Base-by-base conservation (phyloP, 2,113 vertebrate genomes). In the Piaya cayana region DNA sequence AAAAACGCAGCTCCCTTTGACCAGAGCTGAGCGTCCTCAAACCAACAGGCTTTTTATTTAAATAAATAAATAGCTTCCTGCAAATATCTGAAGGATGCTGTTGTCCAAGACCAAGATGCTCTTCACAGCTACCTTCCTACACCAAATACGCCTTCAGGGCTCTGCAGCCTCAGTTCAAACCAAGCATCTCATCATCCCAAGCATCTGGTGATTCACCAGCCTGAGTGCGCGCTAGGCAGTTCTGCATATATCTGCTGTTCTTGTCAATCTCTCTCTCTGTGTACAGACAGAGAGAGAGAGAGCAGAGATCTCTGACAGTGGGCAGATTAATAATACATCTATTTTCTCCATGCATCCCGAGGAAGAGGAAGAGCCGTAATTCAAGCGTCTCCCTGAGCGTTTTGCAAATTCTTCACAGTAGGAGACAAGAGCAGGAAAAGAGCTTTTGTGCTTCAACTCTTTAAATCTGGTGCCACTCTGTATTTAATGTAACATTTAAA, bases 381-480 rank as follows among this genome's bases (percentile, higher is more conserved):
- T 97, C 93, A 96, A 96, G 93, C 82, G 89, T 62, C 93, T 97
- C 84, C 86, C 90, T 86, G 71, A 93, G 86, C 97, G 94, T 67
- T 95, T 94, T 93, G 58, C 6, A 58, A 93, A 92, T 95, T 95
- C 92, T 71, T 95, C 86, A 87, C 3, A 39, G 71, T 45, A 92
- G 87, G 87, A 95, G 78, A 92, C 64, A 86, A 92, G 77, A 93
- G 56, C 67, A 85, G 80, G 50, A 76, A 65, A 89, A 77, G 52
- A 47, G 72, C 56, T 88, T 96, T 90, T 91, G 69, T 82, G 53
- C 86, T 79, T 64, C 50, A 29, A 10, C 75, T 56, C 71, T 67
- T 80, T 80, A 70, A 75, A 81, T 88, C 76, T 45, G 80, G 22
- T 93, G 71, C 68, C 83, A 88, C 67, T 94, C 80, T 75, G 42